Evolutionary conservation across 2,888 invertebrate genomes (phyloP).

Genomic region (Oegoconia quadripuncta): DNA sequence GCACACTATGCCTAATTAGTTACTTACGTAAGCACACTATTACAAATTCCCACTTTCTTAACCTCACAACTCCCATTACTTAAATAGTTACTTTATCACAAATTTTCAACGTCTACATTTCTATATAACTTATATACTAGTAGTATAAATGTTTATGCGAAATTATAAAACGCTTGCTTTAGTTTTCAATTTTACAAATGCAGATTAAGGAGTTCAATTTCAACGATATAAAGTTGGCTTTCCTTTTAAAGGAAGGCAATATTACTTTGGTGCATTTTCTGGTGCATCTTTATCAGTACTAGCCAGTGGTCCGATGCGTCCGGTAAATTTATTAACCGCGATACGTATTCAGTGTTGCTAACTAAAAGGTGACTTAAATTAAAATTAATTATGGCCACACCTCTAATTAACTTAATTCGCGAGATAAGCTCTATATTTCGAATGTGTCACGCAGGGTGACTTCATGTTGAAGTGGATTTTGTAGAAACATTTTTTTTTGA

Average conservation of each 20-base stretch:
- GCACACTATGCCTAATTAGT: too few relatives aligned
- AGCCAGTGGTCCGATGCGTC: slow-evolving; percentile 63
- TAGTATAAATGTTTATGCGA: too few relatives aligned
- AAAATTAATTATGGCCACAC: slow-evolving; percentile 78
- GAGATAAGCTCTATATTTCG: slow-evolving; percentile 54
- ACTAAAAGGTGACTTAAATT: slow-evolving; percentile 76
- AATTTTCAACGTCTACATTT: slow-evolving; percentile 43
- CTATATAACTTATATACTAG: too few relatives aligned
- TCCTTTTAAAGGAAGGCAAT: not conserved
- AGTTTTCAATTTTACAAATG: too few relatives aligned
- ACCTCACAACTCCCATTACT: too few relatives aligned
- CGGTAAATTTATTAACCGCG: slow-evolving; percentile 77
- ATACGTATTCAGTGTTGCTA: slow-evolving; percentile 75
- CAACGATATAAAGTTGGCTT: slow-evolving; percentile 24
- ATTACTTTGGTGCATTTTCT: slow-evolving; percentile 25
- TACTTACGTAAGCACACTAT: too few relatives aligned
- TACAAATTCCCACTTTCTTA: too few relatives aligned
- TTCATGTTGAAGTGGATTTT: slow-evolving; percentile 10
- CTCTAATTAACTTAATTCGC: slow-evolving; percentile 76
- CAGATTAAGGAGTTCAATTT: slow-evolving; percentile 12
- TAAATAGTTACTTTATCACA: too few relatives aligned
- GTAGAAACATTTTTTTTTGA: not conserved
- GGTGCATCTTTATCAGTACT: slow-evolving; percentile 68
- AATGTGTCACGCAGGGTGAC: slow-evolving; percentile 46
- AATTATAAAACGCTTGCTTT: slow-evolving; percentile 35